A percentile compares a stretch with the other conserved stretches of the same genome.
These are phyloP conservation scores for Eupeodes luniger DNA, from an alignment of 2,888 invertebrate genomes.

Conservation along the genomic window DNA sequence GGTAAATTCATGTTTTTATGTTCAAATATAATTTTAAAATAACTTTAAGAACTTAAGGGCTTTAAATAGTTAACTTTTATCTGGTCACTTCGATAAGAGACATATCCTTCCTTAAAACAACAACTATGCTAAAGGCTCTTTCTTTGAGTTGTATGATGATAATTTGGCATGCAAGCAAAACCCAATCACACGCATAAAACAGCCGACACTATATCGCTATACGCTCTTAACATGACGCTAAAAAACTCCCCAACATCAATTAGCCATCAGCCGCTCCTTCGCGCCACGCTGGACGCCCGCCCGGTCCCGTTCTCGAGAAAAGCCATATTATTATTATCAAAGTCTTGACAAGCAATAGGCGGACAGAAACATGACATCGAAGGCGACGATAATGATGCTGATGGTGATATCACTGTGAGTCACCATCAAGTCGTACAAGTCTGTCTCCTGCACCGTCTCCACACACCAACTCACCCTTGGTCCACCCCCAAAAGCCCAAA, in stretches of 20 bases:
- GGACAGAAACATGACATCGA: slow-evolving; percentile 73
- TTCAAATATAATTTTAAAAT: no score
- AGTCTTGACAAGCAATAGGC: slow-evolving; percentile 72
- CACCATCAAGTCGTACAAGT: background rate
- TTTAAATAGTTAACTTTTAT: no score
- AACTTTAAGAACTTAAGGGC: no score
- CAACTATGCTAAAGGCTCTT: background rate
- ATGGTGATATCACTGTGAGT: slow-evolving; percentile 56
- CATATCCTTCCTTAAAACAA: background rate
- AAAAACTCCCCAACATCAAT: slow-evolving; percentile 67
- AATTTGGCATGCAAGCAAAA: slow-evolving; percentile 4
- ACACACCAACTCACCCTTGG: no score
- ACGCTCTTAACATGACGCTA: background rate
- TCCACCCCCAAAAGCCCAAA: background rate
- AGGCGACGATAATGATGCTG: slow-evolving; percentile 73
- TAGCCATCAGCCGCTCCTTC: slow-evolving; percentile 12
- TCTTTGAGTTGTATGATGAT: slow-evolving; percentile 15
- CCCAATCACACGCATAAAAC: slow-evolving; percentile 29
- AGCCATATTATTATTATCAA: slow-evolving; percentile 62
- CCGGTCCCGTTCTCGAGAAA: slow-evolving; percentile 11
- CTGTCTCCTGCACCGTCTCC: background rate
- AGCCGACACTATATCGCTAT: slow-evolving; percentile 15
- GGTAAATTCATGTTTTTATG: no score
- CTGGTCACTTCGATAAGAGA: no score
- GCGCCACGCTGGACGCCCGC: background rate